phyloP scores from a whole-genome alignment of 1,140 invertebrate genomes.

The Metopolophium dirhodum region DNA sequence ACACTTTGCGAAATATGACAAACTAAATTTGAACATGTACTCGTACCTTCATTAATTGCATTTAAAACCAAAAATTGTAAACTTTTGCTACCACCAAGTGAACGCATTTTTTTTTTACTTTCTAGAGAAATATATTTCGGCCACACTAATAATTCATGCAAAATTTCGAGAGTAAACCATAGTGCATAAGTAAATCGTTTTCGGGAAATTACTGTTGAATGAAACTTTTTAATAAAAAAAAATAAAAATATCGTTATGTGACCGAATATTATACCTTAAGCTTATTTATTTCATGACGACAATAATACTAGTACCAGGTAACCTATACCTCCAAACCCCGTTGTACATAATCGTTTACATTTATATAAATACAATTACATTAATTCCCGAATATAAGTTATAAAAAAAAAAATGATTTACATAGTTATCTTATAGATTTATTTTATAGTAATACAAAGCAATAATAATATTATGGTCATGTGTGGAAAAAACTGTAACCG shows the following conservation, averaged over 20 bases:
- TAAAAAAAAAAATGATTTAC: neutral
- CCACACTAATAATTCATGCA: neutral
- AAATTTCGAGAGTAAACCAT: neutral
- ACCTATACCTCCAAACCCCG: neutral
- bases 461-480: neutral
- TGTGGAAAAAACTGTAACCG: neutral
- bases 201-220: neutral
- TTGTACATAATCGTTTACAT: neutral
- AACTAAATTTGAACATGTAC: constrained; percentile 35
- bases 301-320: too few relatives aligned
- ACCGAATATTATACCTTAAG: neutral
- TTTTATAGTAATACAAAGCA: neutral
- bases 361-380: neutral
- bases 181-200: neutral
- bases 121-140: neutral
- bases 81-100: neutral
- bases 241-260: neutral
- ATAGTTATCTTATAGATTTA: neutral
- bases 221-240: neutral
- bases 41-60: constrained; percentile 16
- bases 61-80: constrained; percentile 5
- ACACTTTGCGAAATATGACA: constrained; percentile 37
- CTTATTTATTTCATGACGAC: neutral
- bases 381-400: neutral
- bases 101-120: neutral